phyloP scores from a whole-genome alignment of 2,797 vertebrate species.

The Mormyrops boulengeri region DNA sequence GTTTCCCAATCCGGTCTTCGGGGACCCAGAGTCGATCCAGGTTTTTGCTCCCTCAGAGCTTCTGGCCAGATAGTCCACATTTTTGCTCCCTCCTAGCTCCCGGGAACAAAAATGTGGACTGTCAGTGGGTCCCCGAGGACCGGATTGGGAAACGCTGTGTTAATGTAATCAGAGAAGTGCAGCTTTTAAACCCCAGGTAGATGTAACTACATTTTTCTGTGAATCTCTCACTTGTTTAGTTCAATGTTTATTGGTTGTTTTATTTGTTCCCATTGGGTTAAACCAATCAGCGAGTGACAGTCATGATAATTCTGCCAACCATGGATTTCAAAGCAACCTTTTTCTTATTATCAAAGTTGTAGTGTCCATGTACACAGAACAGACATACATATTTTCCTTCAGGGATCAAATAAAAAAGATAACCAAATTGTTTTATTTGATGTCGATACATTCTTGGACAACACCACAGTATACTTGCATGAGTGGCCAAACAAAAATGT shows the following conservation, averaged over 20 bases:
- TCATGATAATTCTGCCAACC: not conserved
- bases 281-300: not conserved
- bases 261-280: not conserved
- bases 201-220: not conserved
- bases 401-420: constrained; percentile 79
- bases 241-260: not conserved
- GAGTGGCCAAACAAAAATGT: constrained; percentile 71
- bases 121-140: not conserved
- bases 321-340: not conserved
- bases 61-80: not conserved
- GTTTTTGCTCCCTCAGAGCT: not conserved
- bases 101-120: not conserved
- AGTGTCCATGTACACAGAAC: not conserved
- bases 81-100: not conserved
- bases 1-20: not conserved
- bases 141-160: not conserved
- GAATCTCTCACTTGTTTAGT: not conserved
- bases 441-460: constrained; percentile 96
- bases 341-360: not conserved
- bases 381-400: constrained; percentile 40
- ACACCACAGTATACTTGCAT: constrained; percentile 89
- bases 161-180: not conserved
- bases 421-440: constrained; percentile 91
- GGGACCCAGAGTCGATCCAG: not conserved
- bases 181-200: not conserved